Evolutionary conservation across 1,140 invertebrate genomes (phyloP).

Genomic region (Oncopodura yosiiana): DNA sequence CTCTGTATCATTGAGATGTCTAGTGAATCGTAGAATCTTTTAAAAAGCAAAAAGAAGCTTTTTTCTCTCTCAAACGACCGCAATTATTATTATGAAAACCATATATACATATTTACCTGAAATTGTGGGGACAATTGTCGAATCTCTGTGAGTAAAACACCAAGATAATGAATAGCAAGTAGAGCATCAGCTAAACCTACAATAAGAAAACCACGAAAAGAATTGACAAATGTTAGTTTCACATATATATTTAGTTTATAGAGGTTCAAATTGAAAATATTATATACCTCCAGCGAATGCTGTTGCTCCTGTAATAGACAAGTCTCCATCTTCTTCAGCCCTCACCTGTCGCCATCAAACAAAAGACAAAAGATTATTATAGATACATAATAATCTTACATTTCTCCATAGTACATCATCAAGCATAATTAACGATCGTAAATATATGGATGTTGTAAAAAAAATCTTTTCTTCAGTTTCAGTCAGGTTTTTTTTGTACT

Average conservation of each 20-base stretch:
- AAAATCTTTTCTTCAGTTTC: not conserved
- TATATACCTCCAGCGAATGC: conserved; percentile 32
- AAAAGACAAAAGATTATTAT: not conserved
- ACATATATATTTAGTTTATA: not conserved
- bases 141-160: conserved; percentile 83
- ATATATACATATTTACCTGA: no score
- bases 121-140: conserved; percentile 79
- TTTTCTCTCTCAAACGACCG: no score
- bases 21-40: no score
- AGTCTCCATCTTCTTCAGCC: conserved; percentile 33
- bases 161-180: conserved; percentile 89
- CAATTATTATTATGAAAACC: no score
- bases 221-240: not conserved
- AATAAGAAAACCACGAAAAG: not conserved
- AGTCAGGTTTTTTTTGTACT: no score
- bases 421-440: not conserved
- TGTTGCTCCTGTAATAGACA: conserved; percentile 33
- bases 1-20: no score
- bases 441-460: not conserved
- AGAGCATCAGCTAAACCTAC: conserved; percentile 57
- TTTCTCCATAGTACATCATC: not conserved
- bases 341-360: conserved; percentile 19
- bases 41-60: no score
- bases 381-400: not conserved
- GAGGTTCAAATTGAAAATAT: not conserved